Evolutionary conservation across 2,113 vertebrate genomes (phyloP), one percentile per base, ranked within the genome.

Genomic region (Gyps fulvus): DNA sequence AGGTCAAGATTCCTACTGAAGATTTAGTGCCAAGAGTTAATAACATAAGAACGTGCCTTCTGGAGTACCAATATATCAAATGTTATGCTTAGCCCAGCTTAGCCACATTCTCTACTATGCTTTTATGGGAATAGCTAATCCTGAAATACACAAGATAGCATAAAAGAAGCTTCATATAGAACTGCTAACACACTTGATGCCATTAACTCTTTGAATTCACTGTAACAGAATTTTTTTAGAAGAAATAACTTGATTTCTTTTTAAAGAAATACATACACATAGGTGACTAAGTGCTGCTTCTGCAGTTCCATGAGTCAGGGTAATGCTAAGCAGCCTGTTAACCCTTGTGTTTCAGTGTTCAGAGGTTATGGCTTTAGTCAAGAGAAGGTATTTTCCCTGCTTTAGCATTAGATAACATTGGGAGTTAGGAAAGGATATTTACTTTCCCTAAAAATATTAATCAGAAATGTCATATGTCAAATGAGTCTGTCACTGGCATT

Each of bases 211-310:
- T 36, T n/a, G 8, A 81, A 84, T 72, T 91, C 36, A 84, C 6
- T 0, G 0, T 12, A 78, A 31, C 1, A 27, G 4, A 31, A 11
- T 50, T 18, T 2, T 87, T 79, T 47, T 14, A 71, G n/a, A 67
- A 36, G 7, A 62, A 90, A 58, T 13, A 23, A 50, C 25, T 31
- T 15, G 2, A 19, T 55, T 65, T 61, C 1, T 54, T 29, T 83
- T 62, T 10, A 26, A 89, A 77, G 9, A 40, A 73, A 69, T 17
- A 16, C 12, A 25, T 21, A n/a, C 10, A 23, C 4, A 4, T 4
- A 3, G 3, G 15, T 83, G 32, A 29, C 36, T 36, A 70, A 72
- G 13, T 0, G 0, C 40, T 54, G 7, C 4, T 72, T 87, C 71
- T 73, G 34, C 25, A 34, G 25, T 57, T 86, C 22, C 11, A 14